Conservation (phyloP, 2,113 vertebrate genomes). For the Onychostoma macrolepis region DNA sequence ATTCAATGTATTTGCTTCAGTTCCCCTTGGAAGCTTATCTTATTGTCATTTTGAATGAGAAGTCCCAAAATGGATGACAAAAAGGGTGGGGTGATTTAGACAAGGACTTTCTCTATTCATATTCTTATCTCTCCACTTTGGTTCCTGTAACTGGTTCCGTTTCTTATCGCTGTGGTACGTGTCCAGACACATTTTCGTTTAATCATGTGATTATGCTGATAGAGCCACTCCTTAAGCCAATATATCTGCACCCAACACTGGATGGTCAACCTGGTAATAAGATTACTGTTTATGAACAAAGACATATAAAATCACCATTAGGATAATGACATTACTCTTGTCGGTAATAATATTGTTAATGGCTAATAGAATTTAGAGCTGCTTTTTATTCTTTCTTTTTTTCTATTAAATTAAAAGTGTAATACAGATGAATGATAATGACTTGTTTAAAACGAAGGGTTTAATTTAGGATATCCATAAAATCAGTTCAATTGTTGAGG, state of each 20-base stretch:
- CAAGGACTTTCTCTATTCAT: neutral
- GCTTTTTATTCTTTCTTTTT: neutral
- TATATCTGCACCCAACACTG: neutral
- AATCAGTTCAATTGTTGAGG: neutral
- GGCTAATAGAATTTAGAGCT: neutral
- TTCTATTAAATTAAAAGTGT: neutral
- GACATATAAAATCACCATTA: neutral
- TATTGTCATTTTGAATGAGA: neutral
- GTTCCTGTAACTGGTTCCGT: slow-evolving; percentile 25
- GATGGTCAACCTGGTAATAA: neutral
- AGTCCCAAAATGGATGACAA: neutral
- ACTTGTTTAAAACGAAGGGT: neutral
- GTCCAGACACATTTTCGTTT: neutral
- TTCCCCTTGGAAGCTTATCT: neutral
- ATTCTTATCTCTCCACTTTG: slow-evolving; percentile 29
- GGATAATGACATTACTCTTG: neutral
- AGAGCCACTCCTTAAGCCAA: neutral
- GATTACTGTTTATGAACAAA: neutral
- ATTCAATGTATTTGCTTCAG: neutral
- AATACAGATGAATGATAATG: neutral
- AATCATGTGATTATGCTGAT: neutral
- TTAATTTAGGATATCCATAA: neutral
- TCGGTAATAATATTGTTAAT: no score
- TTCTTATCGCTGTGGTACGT: slow-evolving; percentile 23
- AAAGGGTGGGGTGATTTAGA: neutral